phyloP scores from a whole-genome alignment of 2,113 vertebrate genomes.

The Entomyzon cyanotis region DNA sequence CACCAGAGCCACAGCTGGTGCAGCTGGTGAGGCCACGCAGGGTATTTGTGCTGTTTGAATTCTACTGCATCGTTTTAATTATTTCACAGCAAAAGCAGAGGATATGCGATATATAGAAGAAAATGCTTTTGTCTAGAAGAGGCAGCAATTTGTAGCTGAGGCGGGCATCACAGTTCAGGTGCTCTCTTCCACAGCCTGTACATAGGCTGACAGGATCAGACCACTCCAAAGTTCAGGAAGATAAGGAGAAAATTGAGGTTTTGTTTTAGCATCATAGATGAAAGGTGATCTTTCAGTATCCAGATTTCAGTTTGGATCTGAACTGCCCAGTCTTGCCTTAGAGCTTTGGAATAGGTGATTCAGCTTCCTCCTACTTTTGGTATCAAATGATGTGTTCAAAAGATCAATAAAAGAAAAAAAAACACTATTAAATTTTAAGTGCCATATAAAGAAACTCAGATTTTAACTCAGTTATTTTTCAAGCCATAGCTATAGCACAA shows the following conservation, averaged over 20 bases:
- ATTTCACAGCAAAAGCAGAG: neutral
- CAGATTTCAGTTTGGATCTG: neutral
- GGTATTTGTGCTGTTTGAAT: neutral
- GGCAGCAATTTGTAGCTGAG: neutral
- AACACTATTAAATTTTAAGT: neutral
- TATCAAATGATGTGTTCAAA: neutral
- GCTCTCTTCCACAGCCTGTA: neutral
- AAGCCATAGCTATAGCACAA: neutral
- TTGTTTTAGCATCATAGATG: neutral
- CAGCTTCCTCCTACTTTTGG: neutral
- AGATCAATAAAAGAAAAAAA: constrained; percentile 6
- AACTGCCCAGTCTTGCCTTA: neutral
- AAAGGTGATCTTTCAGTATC: neutral
- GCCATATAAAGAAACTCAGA: neutral
- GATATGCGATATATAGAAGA: rapidly evolving
- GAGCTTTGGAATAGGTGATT: neutral
- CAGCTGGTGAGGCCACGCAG: neutral
- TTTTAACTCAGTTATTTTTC: constrained; percentile 31
- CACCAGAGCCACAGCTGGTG: neutral
- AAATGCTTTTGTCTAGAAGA: neutral
- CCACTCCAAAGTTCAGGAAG: neutral
- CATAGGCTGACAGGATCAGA: neutral
- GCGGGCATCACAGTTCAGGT: neutral
- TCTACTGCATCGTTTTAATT: neutral
- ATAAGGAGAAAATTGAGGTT: neutral